Evolutionary conservation across 2,797 vertebrate genomes (phyloP).

Genomic region (Thamnophis elegans): DNA sequence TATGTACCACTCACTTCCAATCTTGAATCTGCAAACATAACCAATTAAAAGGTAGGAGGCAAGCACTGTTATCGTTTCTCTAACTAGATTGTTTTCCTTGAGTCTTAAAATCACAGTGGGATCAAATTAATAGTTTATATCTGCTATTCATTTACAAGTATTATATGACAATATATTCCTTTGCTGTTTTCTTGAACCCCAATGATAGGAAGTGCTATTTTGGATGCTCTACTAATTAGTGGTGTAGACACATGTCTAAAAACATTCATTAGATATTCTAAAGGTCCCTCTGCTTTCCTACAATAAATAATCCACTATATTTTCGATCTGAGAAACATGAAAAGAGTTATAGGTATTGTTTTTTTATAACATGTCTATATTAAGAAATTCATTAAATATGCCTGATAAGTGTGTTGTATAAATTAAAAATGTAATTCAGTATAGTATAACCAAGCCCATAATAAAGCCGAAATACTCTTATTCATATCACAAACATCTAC

Average conservation of each 20-base stretch:
- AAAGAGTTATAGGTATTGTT: background rate
- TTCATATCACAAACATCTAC: background rate
- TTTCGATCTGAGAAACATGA: background rate
- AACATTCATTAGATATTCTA: background rate
- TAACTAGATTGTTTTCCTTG: background rate
- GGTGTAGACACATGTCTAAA: background rate
- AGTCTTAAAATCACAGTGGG: background rate
- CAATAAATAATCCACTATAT: background rate
- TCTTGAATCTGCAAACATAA: background rate
- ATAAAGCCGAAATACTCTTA: background rate
- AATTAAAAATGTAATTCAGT: background rate
- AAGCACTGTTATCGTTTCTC: background rate
- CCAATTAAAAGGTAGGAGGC: slow-evolving; percentile 6
- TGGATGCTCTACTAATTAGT: background rate
- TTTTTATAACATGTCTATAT: background rate
- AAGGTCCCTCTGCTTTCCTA: background rate
- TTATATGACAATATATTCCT: background rate
- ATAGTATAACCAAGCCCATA: background rate
- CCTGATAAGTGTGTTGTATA: background rate
- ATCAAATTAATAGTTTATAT: slow-evolving; percentile 17
- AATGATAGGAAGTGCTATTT: background rate
- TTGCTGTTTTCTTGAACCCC: background rate
- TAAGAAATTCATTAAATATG: background rate
- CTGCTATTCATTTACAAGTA: background rate
- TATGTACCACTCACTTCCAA: background rate